Conservation (phyloP, 2,888 invertebrate genomes). For the Blomia tropicalis region DNA sequence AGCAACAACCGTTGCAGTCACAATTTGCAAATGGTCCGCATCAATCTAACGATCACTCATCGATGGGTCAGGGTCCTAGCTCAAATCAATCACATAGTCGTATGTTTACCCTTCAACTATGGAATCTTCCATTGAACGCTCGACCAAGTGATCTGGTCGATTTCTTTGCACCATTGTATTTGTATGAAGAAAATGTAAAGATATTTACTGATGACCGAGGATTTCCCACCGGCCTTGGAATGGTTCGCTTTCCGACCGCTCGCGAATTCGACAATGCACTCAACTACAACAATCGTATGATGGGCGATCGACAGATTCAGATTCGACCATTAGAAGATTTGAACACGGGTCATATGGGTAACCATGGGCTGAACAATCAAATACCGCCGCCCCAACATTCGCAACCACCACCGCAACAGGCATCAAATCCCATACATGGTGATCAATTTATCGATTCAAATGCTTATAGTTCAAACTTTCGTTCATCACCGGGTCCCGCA, state of each 20-base stretch:
- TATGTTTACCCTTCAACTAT: slow-evolving; percentile 45
- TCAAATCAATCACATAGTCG: background rate
- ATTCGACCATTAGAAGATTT: slow-evolving; percentile 41
- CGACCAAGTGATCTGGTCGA: slow-evolving; percentile 63
- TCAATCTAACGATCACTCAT: background rate
- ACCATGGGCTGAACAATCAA: slow-evolving; percentile 39
- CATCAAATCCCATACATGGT: background rate
- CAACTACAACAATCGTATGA: slow-evolving; percentile 44
- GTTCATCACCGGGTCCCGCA: background rate
- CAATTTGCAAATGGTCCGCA: background rate
- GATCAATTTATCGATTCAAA: background rate
- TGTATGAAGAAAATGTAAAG: slow-evolving; percentile 67
- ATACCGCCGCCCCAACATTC: slow-evolving; percentile 37
- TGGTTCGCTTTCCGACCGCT: slow-evolving; percentile 54
- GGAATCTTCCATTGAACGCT: slow-evolving; percentile 53
- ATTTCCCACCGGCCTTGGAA: slow-evolving; percentile 56
- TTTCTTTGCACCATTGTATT: slow-evolving; percentile 58
- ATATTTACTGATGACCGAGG: slow-evolving; percentile 65
- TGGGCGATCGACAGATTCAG: slow-evolving; percentile 51
- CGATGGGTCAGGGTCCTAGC: background rate
- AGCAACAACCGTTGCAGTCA: background rate
- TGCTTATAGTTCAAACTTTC: background rate
- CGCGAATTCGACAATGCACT: slow-evolving; percentile 56
- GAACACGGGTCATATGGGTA: slow-evolving; percentile 43
- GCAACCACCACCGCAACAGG: slow-evolving; percentile 20